Conservation (phyloP, 2,113 vertebrate species). For the Emydura subglobosa region DNA sequence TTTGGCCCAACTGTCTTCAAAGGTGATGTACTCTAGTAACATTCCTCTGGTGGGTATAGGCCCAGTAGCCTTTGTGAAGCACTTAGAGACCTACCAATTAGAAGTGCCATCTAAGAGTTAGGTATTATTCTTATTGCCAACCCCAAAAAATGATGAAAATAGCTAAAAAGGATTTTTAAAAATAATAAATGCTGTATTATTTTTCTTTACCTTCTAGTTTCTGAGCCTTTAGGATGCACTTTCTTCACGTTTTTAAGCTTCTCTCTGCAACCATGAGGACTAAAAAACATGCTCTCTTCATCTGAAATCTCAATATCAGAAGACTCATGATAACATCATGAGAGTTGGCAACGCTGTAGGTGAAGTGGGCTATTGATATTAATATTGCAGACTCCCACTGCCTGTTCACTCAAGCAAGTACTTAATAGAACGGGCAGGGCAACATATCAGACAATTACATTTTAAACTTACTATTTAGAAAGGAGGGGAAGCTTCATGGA, state of each 20-base stretch:
- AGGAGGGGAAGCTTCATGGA: neutral
- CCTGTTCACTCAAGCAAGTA: neutral
- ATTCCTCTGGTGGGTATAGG: neutral
- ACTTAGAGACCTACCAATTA: neutral
- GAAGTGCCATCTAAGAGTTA: neutral
- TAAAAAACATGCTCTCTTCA: neutral
- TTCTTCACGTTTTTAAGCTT: neutral
- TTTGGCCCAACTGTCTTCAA: neutral
- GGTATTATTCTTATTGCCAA: rapidly evolving
- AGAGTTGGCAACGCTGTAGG: neutral
- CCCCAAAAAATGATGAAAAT: neutral
- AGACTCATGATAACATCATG: neutral
- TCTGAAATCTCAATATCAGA: neutral
- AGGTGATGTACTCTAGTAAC: neutral
- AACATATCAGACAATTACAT: neutral
- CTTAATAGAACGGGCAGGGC: neutral
- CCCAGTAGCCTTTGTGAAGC: neutral
- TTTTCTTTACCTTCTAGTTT: neutral
- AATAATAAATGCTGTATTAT: neutral
- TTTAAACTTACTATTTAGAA: conserved; percentile 1
- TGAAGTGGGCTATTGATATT: conserved; percentile 23
- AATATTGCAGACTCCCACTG: neutral
- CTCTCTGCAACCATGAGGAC: neutral
- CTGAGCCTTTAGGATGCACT: rapidly evolving
- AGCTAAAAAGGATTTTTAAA: neutral